These are phyloP conservation scores for Cydia splendana DNA, from an alignment of 1,140 invertebrate genomes.

Conservation along the genomic window DNA sequence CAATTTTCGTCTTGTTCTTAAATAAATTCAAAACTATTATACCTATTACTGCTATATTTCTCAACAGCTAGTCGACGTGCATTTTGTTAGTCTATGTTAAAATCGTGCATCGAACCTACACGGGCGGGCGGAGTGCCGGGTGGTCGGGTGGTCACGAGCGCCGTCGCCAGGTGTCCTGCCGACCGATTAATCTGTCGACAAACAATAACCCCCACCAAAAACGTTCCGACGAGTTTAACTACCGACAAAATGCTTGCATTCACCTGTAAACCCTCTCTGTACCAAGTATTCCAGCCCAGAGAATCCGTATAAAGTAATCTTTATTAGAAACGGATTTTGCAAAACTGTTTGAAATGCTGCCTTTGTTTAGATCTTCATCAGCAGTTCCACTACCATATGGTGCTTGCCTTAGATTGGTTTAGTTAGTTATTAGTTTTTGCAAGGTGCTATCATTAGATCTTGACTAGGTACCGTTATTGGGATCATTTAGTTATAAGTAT, in stretches of 20 bases:
- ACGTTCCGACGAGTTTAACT: conserved; percentile 17
- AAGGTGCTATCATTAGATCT: no score
- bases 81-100: background rate
- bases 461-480: no score
- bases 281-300: no score
- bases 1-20: no score
- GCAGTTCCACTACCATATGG: background rate
- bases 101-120: conserved; percentile 1
- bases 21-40: no score
- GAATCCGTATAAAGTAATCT: no score
- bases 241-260: conserved; percentile 23
- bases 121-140: background rate
- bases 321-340: no score
- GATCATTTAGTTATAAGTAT: no score
- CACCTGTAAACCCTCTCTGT: background rate
- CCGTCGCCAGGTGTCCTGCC: conserved; percentile 41
- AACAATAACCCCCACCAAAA: conserved; percentile 43
- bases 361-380: background rate
- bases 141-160: background rate
- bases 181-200: conserved; percentile 47
- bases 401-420: no score
- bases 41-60: background rate
- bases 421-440: no score
- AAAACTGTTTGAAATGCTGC: no score
- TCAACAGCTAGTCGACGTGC: background rate